These are phyloP conservation scores for Mechanitis mazaeus DNA, from an alignment of 2,888 invertebrate genomes.

Conservation along the genomic window DNA sequence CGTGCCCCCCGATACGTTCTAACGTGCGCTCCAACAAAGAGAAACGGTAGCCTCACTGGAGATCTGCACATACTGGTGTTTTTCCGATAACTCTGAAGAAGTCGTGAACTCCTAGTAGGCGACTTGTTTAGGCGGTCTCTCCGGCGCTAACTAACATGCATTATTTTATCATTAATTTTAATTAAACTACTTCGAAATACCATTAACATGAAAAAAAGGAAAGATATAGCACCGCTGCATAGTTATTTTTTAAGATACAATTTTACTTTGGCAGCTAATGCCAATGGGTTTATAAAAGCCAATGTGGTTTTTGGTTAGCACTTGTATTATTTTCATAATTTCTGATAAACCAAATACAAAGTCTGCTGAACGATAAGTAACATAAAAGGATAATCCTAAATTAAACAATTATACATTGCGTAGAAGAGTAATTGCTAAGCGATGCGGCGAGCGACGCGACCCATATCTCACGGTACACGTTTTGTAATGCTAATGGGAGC, in stretches of 20 bases:
- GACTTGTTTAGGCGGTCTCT: slow-evolving; percentile 43
- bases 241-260: no score
- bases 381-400: slow-evolving; percentile 36
- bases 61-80: slow-evolving; percentile 45
- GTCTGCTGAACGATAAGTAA: no score
- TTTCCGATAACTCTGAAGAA: slow-evolving; percentile 42
- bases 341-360: no score
- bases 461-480: slow-evolving; percentile 65
- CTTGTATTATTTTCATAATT: no score
- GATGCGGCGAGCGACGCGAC: slow-evolving; percentile 55
- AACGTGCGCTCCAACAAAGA: slow-evolving; percentile 41
- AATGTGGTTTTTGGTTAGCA: no score
- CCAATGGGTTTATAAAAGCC: no score
- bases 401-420: slow-evolving; percentile 69
- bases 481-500: slow-evolving; percentile 25
- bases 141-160: slow-evolving; percentile 21
- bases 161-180: slow-evolving; percentile 10
- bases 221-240: background rate
- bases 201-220: slow-evolving; percentile 41
- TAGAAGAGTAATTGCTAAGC: slow-evolving; percentile 56
- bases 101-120: slow-evolving; percentile 58
- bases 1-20: slow-evolving; percentile 44
- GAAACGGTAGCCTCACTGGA: slow-evolving; percentile 38
- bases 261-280: no score
- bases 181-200: slow-evolving; percentile 34